These are phyloP conservation scores for Athrips mouffetella DNA, from an alignment of 2,888 invertebrate species.

Conservation along the genomic window DNA sequence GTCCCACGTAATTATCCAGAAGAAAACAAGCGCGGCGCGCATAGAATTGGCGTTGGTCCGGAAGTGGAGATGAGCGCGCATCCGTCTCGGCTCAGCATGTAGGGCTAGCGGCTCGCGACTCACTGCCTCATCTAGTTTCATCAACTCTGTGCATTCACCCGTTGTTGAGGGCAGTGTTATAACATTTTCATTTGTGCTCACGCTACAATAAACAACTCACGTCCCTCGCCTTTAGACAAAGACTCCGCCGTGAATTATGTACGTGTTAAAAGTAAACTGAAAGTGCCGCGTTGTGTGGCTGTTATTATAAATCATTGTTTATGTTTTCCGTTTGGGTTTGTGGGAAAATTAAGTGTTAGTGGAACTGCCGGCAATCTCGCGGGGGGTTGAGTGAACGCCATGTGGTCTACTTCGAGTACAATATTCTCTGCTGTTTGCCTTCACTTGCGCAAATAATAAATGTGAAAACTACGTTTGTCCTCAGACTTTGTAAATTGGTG, in stretches of 20 bases:
- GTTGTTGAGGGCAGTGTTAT: constrained; percentile 64
- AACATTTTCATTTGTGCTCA: constrained; percentile 77
- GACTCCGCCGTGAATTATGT: constrained; percentile 76
- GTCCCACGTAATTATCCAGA: constrained; percentile 19
- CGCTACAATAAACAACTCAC: constrained; percentile 78
- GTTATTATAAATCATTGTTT: constrained; percentile 79
- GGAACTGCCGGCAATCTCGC: constrained; percentile 62
- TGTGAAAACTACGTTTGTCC: constrained; percentile 10
- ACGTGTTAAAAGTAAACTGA: constrained; percentile 79
- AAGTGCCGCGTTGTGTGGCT: constrained; percentile 75
- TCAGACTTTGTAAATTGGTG: constrained; percentile 6
- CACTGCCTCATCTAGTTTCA: constrained; percentile 20
- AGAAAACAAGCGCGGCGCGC: constrained; percentile 20
- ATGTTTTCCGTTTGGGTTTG: constrained; percentile 77
- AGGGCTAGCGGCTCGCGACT: not conserved
- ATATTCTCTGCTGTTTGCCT: constrained; percentile 32
- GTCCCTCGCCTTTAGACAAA: constrained; percentile 76
- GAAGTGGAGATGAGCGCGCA: constrained; percentile 8
- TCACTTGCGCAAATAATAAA: constrained; percentile 12
- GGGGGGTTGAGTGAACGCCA: constrained; percentile 49
- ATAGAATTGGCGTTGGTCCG: constrained; percentile 1
- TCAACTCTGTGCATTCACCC: constrained; percentile 40
- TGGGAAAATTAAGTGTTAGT: constrained; percentile 71
- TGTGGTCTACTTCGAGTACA: constrained; percentile 44
- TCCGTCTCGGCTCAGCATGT: not conserved